Evolutionary conservation across 2,888 invertebrate species (phyloP).

Genomic region (Eledona agricola): DNA sequence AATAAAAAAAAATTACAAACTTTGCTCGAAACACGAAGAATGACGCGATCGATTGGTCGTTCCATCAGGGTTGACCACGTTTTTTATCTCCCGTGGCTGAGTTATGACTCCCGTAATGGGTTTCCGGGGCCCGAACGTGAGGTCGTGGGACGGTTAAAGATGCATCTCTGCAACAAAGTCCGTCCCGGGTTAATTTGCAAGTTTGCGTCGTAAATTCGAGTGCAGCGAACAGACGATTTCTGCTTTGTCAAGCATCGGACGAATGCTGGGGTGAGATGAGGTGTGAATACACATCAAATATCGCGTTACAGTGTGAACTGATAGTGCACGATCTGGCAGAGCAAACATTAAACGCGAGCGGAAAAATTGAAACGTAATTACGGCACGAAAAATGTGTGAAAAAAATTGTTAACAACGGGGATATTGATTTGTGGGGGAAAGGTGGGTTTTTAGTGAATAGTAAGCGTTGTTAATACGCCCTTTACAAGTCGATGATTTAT

Average conservation of each 20-base stretch:
- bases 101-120: too few relatives aligned
- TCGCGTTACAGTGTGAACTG: constrained; percentile 43
- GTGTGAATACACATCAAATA: constrained; percentile 31
- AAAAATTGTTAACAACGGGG: not conserved
- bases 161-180: too few relatives aligned
- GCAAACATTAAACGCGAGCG: constrained; percentile 16
- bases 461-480: constrained; percentile 10
- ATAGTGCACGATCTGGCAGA: constrained; percentile 45
- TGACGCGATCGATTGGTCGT: too few relatives aligned
- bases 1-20: too few relatives aligned
- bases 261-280: constrained; percentile 17
- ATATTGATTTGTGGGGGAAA: constrained; percentile 6
- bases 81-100: too few relatives aligned
- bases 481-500: constrained; percentile 11
- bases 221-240: constrained; percentile 12
- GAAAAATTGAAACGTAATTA: too few relatives aligned
- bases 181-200: too few relatives aligned
- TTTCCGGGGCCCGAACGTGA: too few relatives aligned
- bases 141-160: too few relatives aligned
- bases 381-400: too few relatives aligned
- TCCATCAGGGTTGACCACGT: too few relatives aligned
- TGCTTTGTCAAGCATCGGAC: constrained; percentile 3
- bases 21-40: too few relatives aligned
- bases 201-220: constrained; percentile 18
- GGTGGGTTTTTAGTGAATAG: constrained; percentile 3